Conservation (phyloP, 2,113 vertebrate genomes). For the Taxidea taxus region DNA sequence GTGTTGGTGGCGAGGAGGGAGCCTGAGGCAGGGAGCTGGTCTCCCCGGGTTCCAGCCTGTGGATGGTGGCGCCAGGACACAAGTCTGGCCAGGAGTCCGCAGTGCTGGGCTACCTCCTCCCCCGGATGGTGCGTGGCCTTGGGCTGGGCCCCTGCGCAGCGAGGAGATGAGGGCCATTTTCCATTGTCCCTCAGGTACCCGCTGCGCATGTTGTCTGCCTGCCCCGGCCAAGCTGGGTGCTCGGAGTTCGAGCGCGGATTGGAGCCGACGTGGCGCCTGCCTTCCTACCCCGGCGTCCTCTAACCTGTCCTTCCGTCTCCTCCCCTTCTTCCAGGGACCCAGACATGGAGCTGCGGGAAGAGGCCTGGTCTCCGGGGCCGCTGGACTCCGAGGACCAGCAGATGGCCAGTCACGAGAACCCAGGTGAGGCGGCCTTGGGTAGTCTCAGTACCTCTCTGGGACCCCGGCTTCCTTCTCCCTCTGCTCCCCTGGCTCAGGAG, state of each 20-base stretch:
- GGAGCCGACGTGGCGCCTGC: rapidly evolving
- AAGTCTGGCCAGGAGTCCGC: background rate
- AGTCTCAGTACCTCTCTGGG: background rate
- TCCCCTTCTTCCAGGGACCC: slow-evolving; percentile 16
- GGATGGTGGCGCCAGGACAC: rapidly evolving
- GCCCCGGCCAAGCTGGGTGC: rapidly evolving
- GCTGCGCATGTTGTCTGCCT: rapidly evolving
- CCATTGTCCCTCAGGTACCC: background rate
- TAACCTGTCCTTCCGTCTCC: background rate
- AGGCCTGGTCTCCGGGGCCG: slow-evolving; percentile 76
- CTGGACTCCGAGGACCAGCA: slow-evolving; percentile 77
- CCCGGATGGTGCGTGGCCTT: background rate
- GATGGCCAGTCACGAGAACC: slow-evolving; percentile 76
- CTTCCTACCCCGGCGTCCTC: background rate
- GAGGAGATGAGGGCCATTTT: background rate
- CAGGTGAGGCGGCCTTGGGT: slow-evolving; percentile 61
- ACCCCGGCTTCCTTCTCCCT: rapidly evolving
- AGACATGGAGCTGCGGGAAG: slow-evolving; percentile 74
- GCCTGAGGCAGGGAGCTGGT: background rate
- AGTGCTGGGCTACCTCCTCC: rapidly evolving
- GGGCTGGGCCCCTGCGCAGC: rapidly evolving
- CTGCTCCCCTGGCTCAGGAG: background rate
- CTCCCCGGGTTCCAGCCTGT: background rate
- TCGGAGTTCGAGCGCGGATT: rapidly evolving
- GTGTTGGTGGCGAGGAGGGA: background rate